Conservation (phyloP, 2,113 vertebrate genomes). For the Brachypodius melanocephalos region DNA sequence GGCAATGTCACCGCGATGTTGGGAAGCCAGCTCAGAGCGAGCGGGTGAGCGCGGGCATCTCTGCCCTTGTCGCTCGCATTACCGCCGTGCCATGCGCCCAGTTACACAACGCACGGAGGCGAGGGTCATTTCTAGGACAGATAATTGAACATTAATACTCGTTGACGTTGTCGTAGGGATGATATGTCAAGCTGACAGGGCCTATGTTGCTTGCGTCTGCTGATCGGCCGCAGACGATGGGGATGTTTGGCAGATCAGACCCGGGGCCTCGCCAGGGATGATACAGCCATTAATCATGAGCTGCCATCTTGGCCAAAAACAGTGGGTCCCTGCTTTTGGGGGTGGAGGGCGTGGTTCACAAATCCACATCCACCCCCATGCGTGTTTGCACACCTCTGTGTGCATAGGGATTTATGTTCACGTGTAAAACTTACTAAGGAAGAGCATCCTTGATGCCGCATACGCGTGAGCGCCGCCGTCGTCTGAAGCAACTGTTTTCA, state of each 20-base stretch:
- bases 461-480: rapidly evolving
- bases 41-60: conserved; percentile 63
- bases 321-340: not conserved
- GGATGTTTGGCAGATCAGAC: conserved; percentile 75
- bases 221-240: conserved; percentile 71
- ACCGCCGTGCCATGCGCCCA: conserved; percentile 31
- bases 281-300: conserved; percentile 65
- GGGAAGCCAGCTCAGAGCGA: conserved; percentile 50
- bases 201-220: conserved; percentile 77
- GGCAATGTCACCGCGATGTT: conserved; percentile 61
- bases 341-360: not conserved
- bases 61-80: conserved; percentile 73
- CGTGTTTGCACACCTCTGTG: rapidly evolving
- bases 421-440: rapidly evolving
- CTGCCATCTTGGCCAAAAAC: conserved; percentile 70
- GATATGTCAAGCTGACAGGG: conserved; percentile 84
- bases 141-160: conserved; percentile 87
- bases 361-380: rapidly evolving
- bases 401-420: rapidly evolving
- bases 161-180: conserved; percentile 79
- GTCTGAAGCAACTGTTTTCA: not conserved
- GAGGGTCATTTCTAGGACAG: conserved; percentile 82
- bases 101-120: conserved; percentile 69
- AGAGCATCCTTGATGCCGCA: not conserved
- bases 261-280: conserved; percentile 65